Evolutionary conservation across 2,797 vertebrate species (phyloP).

Genomic region (Margarornis squamiger): DNA sequence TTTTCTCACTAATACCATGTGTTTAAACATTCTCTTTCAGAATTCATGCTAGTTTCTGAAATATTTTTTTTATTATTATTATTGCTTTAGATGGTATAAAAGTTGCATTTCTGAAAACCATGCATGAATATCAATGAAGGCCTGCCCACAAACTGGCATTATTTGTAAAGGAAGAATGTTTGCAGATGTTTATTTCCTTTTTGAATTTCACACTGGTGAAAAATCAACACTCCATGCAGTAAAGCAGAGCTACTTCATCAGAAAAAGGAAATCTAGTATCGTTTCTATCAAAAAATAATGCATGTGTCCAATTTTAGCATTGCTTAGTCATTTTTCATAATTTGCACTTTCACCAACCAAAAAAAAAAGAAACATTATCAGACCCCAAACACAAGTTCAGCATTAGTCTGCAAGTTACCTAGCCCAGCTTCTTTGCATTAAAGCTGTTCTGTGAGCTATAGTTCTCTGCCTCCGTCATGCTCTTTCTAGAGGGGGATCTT

Average conservation of each 20-base stretch:
- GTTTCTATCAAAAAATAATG: background rate
- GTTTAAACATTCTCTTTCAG: background rate
- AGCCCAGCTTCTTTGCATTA: background rate
- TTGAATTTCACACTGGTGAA: background rate
- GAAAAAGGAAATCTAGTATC: background rate
- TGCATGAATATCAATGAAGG: background rate
- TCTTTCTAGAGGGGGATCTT: background rate
- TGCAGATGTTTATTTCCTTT: background rate
- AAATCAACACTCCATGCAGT: background rate
- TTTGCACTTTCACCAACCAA: background rate
- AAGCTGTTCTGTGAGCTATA: background rate
- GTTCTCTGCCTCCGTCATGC: background rate
- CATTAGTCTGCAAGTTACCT: background rate
- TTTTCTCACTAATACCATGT: background rate
- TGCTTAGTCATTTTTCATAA: rapidly evolving
- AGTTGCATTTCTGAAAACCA: background rate
- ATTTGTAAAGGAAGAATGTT: background rate
- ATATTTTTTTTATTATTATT: background rate
- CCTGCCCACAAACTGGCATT: background rate
- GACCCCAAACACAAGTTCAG: background rate
- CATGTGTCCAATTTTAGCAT: background rate
- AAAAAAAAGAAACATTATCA: background rate
- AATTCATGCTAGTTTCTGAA: background rate
- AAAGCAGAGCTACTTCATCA: background rate
- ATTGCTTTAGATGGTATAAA: background rate